Conservation (phyloP, 2,797 vertebrate genomes). For the Trichosurus vulpecula region DNA sequence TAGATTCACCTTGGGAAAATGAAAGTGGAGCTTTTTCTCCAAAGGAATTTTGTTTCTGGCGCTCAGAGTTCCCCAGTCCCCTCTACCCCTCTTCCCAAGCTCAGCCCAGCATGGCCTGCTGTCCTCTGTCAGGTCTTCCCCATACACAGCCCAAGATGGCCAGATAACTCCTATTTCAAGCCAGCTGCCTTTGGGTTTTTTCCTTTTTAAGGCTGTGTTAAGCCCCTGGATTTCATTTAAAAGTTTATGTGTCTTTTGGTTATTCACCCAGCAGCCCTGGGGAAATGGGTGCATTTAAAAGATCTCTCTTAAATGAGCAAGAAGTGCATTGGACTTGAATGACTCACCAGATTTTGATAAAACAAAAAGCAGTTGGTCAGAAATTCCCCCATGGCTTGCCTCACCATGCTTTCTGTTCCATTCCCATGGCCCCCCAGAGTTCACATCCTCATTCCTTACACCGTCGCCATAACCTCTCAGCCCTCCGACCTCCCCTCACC, state of each 20-base stretch:
- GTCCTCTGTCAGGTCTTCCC: background rate
- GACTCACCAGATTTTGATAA: background rate
- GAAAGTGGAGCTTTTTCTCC: background rate
- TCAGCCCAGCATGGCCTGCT: background rate
- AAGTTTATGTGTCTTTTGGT: background rate
- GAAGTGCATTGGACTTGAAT: background rate
- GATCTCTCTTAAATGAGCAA: background rate
- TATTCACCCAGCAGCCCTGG: background rate
- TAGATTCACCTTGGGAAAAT: background rate
- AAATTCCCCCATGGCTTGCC: background rate
- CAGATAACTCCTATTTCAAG: background rate
- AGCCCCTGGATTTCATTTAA: background rate
- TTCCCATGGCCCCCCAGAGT: background rate
- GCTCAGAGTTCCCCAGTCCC: background rate
- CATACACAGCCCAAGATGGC: background rate
- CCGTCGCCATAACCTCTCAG: background rate
- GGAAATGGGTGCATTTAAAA: background rate
- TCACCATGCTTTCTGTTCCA: too few relatives aligned
- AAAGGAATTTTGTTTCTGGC: background rate
- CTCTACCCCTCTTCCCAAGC: background rate
- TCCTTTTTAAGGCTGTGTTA: background rate
- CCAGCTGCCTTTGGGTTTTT: background rate
- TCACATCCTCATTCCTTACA: background rate
- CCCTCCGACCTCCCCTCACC: background rate
- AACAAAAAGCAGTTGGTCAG: background rate